phyloP scores from a whole-genome alignment of 2,113 vertebrate genomes.

The Chinchilla lanigera region DNA sequence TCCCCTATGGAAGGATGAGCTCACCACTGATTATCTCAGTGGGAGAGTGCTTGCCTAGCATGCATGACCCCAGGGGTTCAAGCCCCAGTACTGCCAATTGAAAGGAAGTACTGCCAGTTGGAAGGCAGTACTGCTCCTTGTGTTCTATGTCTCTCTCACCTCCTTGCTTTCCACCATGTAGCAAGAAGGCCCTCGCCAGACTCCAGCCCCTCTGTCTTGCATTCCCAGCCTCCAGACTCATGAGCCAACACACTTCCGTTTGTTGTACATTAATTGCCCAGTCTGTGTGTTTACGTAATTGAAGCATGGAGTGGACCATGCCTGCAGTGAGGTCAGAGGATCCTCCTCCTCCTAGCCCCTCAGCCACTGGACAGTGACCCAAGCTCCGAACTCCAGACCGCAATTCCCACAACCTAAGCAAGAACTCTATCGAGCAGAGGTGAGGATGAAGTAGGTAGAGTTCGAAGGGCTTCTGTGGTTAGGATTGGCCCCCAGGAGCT shows the following conservation, averaged over 20 bases:
- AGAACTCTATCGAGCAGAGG: not conserved
- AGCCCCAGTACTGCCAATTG: not conserved
- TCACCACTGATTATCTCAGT: not conserved
- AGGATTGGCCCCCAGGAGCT: not conserved
- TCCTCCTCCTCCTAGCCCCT: not conserved
- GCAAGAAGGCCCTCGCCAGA: not conserved
- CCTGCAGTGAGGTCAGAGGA: fast-evolving
- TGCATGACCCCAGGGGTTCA: not conserved
- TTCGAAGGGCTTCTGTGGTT: not conserved
- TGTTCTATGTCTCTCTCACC: not conserved
- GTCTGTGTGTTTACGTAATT: not conserved
- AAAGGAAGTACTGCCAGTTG: not conserved
- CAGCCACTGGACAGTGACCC: too few species aligned
- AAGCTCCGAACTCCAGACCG: not conserved
- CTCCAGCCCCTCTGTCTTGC: not conserved
- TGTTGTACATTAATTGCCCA: not conserved
- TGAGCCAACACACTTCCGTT: not conserved
- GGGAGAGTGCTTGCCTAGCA: not conserved
- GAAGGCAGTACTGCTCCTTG: too few species aligned
- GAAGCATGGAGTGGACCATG: not conserved
- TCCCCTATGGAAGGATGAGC: not conserved
- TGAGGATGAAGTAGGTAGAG: fast-evolving
- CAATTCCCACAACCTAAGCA: too few species aligned
- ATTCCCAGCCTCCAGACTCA: not conserved
- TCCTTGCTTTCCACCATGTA: not conserved